phyloP scores from a whole-genome alignment of 2,797 vertebrate species.

The Miichthys miiuy region DNA sequence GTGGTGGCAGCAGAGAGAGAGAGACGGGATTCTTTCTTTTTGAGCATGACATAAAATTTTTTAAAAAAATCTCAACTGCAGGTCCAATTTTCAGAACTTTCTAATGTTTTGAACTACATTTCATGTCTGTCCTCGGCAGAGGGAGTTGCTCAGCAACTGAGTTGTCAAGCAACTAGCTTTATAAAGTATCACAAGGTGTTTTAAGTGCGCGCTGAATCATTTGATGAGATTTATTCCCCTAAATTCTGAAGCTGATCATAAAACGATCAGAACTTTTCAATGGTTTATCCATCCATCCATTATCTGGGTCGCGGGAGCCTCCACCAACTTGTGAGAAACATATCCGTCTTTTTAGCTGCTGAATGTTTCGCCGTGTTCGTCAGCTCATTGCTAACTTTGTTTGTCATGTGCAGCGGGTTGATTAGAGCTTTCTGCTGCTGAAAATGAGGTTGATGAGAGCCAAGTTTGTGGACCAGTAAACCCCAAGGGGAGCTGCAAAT shows the following conservation, averaged over 20 bases:
- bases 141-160: constrained; percentile 9
- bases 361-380: background rate
- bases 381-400: background rate
- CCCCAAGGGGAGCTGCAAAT: background rate
- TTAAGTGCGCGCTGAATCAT: no score
- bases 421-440: background rate
- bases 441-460: background rate
- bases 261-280: no score
- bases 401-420: background rate
- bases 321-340: background rate
- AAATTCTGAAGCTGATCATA: no score
- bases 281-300: no score
- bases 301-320: no score
- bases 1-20: no score
- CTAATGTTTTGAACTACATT: background rate
- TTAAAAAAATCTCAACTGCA: background rate
- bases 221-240: no score
- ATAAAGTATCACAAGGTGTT: background rate
- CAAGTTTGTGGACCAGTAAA: background rate
- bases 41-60: background rate
- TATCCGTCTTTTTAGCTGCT: background rate
- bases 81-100: background rate
- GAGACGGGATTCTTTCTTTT: background rate
- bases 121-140: background rate
- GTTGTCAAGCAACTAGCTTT: background rate